Percentiles rank a stretch among this genome's conserved stretches.
These are phyloP conservation scores for Cyphomyrmex costatus DNA, from an alignment of 1,140 invertebrate genomes.

Conservation along the genomic window DNA sequence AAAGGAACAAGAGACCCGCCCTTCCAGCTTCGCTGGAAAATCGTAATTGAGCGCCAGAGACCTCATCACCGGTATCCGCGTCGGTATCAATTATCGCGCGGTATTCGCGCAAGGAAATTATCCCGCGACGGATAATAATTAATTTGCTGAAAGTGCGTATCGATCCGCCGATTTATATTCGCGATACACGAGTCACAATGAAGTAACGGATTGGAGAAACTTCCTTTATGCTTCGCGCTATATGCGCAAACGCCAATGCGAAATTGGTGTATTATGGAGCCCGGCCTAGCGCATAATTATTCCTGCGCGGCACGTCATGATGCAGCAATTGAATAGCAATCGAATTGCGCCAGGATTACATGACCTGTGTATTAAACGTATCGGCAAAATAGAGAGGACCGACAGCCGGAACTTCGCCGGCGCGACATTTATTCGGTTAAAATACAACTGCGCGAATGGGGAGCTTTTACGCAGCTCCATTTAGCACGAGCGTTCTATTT, in stretches of 20 bases:
- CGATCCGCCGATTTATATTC: constrained; percentile 46
- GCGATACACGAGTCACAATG: constrained; percentile 28
- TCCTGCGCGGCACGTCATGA: constrained; percentile 57
- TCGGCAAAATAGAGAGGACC: constrained; percentile 48
- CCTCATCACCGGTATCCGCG: constrained; percentile 33
- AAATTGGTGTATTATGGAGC: constrained; percentile 61
- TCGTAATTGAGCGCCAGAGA: constrained; percentile 49
- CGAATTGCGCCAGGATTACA: constrained; percentile 62
- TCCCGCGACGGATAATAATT: constrained; percentile 44
- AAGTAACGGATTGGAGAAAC: constrained; percentile 64
- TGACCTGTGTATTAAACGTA: constrained; percentile 60
- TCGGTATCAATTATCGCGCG: constrained; percentile 50
- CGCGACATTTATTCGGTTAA: constrained; percentile 56
- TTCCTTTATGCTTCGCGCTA: constrained; percentile 54
- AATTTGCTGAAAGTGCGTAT: constrained; percentile 55
- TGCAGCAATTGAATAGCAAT: constrained; percentile 62
- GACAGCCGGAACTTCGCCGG: constrained; percentile 33
- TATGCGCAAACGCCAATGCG: constrained; percentile 19
- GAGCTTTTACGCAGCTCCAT: constrained; percentile 30
- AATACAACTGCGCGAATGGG: constrained; percentile 26
- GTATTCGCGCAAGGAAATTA: constrained; percentile 46
- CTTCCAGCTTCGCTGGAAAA: constrained; percentile 20
- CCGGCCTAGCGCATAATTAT: constrained; percentile 56
- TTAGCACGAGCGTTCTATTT: not conserved
- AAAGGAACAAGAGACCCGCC: constrained; percentile 35